phyloP scores from a whole-genome alignment of 2,113 vertebrate genomes.

The Saguinus midas region DNA sequence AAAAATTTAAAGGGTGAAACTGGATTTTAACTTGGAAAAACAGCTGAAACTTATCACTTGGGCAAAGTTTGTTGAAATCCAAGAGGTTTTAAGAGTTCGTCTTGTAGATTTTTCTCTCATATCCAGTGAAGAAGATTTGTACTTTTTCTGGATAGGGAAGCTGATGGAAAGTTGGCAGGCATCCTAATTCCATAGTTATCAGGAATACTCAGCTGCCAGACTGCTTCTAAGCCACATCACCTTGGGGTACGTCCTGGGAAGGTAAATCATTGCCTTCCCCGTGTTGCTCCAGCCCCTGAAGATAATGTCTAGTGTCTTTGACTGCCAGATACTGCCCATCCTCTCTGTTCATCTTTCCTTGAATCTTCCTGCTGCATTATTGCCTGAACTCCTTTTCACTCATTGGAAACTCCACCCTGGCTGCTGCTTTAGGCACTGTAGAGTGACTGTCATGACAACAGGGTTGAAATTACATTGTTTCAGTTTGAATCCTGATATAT shows the following conservation, averaged over 20 bases:
- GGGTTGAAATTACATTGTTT: background rate
- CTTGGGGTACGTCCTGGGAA: background rate
- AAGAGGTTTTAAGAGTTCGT: background rate
- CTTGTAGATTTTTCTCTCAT: background rate
- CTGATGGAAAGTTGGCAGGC: background rate
- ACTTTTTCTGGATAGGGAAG: background rate
- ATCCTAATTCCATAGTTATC: background rate
- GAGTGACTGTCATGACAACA: background rate
- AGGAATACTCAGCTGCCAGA: background rate
- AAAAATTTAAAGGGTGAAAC: conserved; percentile 17
- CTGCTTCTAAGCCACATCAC: background rate
- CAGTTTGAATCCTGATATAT: background rate
- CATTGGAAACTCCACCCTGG: background rate
- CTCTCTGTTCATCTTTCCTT: background rate
- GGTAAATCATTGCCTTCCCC: background rate
- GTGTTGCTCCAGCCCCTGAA: background rate
- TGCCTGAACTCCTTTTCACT: background rate
- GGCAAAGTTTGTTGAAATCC: conserved; percentile 16
- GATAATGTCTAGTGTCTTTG: background rate
- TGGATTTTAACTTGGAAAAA: conserved; percentile 50
- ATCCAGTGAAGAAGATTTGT: background rate
- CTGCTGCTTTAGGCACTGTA: background rate
- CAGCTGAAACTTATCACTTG: conserved; percentile 39
- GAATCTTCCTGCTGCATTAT: background rate
- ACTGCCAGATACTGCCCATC: background rate